phyloP scores from a whole-genome alignment of 1,140 invertebrate species.

The Scaptomyza hsui region DNA sequence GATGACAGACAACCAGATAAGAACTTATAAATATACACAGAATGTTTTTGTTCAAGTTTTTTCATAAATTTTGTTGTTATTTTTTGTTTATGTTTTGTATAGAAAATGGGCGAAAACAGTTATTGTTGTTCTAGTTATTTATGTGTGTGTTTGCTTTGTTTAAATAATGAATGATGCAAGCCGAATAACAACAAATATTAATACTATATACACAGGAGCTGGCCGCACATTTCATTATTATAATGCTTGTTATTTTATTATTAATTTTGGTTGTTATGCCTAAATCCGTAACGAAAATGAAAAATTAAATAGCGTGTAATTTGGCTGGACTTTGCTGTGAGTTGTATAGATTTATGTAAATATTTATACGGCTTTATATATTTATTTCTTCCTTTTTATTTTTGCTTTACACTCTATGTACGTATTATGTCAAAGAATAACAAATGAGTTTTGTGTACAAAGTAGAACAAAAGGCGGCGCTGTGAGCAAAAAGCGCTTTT shows the following conservation, averaged over 20 bases:
- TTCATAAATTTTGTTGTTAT: neutral
- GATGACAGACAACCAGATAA: slow-evolving; percentile 71
- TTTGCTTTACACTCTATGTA: neutral
- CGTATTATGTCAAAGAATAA: slow-evolving; percentile 52
- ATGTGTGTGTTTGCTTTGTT: slow-evolving; percentile 25
- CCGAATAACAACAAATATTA: slow-evolving; percentile 41
- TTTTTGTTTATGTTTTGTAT: neutral
- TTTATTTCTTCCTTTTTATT: slow-evolving; percentile 19
- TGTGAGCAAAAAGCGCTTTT: slow-evolving; percentile 12
- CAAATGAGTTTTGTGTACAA: slow-evolving; percentile 63
- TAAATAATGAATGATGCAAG: slow-evolving; percentile 44
- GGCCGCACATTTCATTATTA: slow-evolving; percentile 40
- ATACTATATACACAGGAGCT: slow-evolving; percentile 37
- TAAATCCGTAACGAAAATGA: slow-evolving; percentile 40
- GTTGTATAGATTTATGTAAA: slow-evolving; percentile 14
- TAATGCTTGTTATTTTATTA: slow-evolving; percentile 47
- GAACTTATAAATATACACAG: slow-evolving; percentile 68
- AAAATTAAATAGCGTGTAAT: slow-evolving; percentile 53
- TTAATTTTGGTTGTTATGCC: slow-evolving; percentile 62
- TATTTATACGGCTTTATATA: slow-evolving; percentile 11
- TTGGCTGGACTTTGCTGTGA: slow-evolving; percentile 61
- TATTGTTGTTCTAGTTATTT: slow-evolving; percentile 5
- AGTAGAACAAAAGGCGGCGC: slow-evolving; percentile 23
- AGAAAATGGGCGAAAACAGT: slow-evolving; percentile 14
- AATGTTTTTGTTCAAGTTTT: slow-evolving; percentile 57